phyloP scores from a whole-genome alignment of 2,888 invertebrate genomes.

The Caenorhabditis becei region DNA sequence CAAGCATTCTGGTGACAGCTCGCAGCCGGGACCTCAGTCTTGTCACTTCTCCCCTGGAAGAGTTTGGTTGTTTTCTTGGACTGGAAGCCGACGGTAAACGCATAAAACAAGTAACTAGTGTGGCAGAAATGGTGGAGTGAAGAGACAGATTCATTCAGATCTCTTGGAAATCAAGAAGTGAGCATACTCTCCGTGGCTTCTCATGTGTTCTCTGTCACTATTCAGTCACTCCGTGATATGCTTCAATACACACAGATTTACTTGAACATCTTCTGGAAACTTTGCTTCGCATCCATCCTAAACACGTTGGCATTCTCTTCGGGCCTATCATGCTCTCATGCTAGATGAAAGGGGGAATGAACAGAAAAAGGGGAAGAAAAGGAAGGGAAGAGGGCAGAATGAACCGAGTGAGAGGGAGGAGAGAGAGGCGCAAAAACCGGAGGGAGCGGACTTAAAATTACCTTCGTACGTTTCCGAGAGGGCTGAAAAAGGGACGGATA shows the following conservation, averaged over 20 bases:
- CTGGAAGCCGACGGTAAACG: background rate
- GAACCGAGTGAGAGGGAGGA: slow-evolving; percentile 41
- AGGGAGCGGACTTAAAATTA: slow-evolving; percentile 40
- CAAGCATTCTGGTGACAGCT: slow-evolving; percentile 74
- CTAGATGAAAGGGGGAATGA: slow-evolving; percentile 5
- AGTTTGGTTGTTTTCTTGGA: background rate
- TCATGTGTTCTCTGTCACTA: background rate
- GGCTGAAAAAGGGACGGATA: slow-evolving; percentile 55
- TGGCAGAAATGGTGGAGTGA: slow-evolving; percentile 36
- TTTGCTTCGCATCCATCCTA: slow-evolving; percentile 57
- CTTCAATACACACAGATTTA: slow-evolving; percentile 46
- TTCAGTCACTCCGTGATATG: slow-evolving; percentile 2
- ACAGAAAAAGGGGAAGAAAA: slow-evolving; percentile 26
- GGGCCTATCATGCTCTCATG: slow-evolving; percentile 38
- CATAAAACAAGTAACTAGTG: background rate
- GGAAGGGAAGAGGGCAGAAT: background rate
- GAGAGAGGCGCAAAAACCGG: slow-evolving; percentile 18
- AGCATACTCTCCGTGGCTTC: slow-evolving; percentile 13
- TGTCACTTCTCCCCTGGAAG: slow-evolving; percentile 71
- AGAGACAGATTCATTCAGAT: slow-evolving; percentile 7
- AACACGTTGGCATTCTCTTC: slow-evolving; percentile 34
- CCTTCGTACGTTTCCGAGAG: slow-evolving; percentile 61
- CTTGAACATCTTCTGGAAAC: slow-evolving; percentile 58
- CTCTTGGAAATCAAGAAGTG: slow-evolving; percentile 23
- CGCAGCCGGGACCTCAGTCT: slow-evolving; percentile 69